Evolutionary conservation across 2,797 vertebrate species (phyloP), one percentile per base, ranked within the genome.

Genomic region (Podarcis lilfordi): DNA sequence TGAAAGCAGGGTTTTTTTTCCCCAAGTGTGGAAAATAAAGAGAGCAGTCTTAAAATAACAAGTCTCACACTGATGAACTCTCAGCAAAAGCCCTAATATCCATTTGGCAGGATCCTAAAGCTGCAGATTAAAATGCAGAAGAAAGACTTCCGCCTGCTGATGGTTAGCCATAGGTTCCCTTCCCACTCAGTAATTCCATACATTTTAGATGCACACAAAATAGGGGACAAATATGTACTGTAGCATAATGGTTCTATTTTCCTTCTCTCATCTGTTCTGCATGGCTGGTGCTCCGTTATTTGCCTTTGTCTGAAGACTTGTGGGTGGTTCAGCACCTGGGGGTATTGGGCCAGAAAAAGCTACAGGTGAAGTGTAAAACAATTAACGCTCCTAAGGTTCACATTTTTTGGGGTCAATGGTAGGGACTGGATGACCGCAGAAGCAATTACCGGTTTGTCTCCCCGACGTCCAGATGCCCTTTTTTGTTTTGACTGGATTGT

Each of bases 401-500:
- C 1, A 0, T 83, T 90, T 91, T 90, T 59, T 45, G 66, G 77
- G 83, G 83, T 74, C 84, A 80, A 11, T 50, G 59, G 27, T 71
- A 85, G 68, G 59, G 69, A 68, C 80, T 50, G 81, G 50, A 82
- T 61, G 45, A 86, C 82, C 81, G 81, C 80, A 93, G 91, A 80
- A 90, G 89, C 80, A 86, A 91, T 93, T 90, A 83, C 9, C 82
- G 13, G 69, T 76, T 66, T 80, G 82, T 66, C 80, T 90, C 76
- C 91, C 90, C 1, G 0, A 77, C 5, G 71, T 50, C 89, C 90
- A 87, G 82, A 86, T 84, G 89, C 23, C 74, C 84, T 69, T 90
- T 76, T 85, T 59, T 93, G 88, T 82, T 91, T 89, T 89, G 87
- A 85, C 82, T 0, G 0, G 7, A 43, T 86, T 85, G 3, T 80